Base-by-base conservation (phyloP, 1,140 invertebrate species). In the Cherax quadricarinatus region DNA sequence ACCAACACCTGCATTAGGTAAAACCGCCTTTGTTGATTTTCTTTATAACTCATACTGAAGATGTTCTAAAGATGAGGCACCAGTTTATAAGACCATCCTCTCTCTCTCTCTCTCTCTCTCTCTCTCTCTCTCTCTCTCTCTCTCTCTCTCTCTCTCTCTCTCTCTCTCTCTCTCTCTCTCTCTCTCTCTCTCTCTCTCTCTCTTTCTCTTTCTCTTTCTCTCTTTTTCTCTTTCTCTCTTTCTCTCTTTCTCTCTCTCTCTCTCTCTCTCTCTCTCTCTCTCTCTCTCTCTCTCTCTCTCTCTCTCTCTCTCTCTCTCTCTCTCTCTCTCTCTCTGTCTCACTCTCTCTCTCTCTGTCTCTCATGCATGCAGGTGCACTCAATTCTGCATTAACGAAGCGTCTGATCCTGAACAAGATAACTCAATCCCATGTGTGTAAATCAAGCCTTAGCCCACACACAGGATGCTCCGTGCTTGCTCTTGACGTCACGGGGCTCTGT, bases 151-250 rank as follows among this genome's bases (percentile, higher is more conserved):
- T 12, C 48, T 48, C 79, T 48, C 48, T 16, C 79, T 7, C 10
- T 81, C 79, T 48, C 48, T 30, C 48, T n/a, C 81, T 60, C 84
- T 66, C 30, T 70, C 60, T 66, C 84, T 70, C 62, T 86, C 60
- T 70, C 60, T 70, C 84, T 73, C 62, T 86, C 84, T 16, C 24
- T 24, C 62, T 7, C 41, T n/a, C 84, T 14, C 24, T 70, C 9
- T 24, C 53, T 3, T 66, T 5, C 57, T 62, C 53, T 82, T 66
- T 73, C 66, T 70, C 41, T 70, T 30, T 86, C 62, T 21, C 84
- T 12, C 62, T 12, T 41, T 48, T 41, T 48, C 48, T 16, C 79
- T 7, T 30, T 81, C 79, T 48, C 48, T 30, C 48, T n/a, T 51
- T 60, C 84, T 66, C 30, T 70, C 60, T 66, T 60, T 70, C 62